Evolutionary conservation across 2,888 invertebrate species (phyloP).

Genomic region (Archips crataeganus): DNA sequence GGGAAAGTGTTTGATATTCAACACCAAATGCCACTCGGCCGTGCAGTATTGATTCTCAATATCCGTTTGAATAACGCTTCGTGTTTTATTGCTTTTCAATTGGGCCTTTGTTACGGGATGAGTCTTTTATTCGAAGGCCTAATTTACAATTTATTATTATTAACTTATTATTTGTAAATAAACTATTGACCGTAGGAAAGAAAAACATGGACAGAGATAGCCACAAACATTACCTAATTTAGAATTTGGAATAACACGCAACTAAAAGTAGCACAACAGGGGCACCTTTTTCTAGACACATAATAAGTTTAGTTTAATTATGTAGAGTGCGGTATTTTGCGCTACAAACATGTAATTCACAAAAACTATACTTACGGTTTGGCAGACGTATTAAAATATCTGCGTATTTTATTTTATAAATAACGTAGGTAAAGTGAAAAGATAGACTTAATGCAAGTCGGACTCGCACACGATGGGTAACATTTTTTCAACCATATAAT

Average conservation of each 20-base stretch:
- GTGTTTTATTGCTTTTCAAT: constrained; percentile 37
- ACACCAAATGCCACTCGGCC: constrained; percentile 15
- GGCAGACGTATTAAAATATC: too few species aligned
- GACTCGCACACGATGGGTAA: too few species aligned
- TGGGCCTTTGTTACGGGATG: constrained; percentile 1
- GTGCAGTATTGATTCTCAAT: constrained; percentile 16
- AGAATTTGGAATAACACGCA: not conserved
- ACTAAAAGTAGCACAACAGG: not conserved
- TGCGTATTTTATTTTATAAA: too few species aligned
- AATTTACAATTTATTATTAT: too few species aligned
- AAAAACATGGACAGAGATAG: too few species aligned
- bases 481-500: too few species aligned
- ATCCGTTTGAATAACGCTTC: constrained; percentile 26
- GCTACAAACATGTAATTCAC: not conserved
- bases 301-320: not conserved
- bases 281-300: not conserved
- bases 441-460: too few species aligned
- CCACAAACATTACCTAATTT: not conserved
- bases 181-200: not conserved
- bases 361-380: not conserved
- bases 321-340: not conserved
- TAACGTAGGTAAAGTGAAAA: too few species aligned
- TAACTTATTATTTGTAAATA: too few species aligned
- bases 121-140: not conserved
- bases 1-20: constrained; percentile 7